phyloP scores from a whole-genome alignment of 2,888 invertebrate genomes.

The Empis stercorea region DNA sequence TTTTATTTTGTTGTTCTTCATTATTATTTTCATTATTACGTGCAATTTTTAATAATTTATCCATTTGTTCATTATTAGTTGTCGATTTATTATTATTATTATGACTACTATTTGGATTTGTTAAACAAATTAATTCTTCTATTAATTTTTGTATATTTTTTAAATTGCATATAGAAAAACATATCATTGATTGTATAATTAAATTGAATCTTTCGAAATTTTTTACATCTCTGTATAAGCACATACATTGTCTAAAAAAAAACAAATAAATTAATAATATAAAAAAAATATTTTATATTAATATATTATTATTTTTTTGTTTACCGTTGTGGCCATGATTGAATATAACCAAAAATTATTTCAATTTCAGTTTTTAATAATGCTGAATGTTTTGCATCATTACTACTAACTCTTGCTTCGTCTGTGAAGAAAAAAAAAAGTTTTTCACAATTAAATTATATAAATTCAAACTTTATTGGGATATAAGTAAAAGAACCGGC shows the following conservation, averaged over 20 bases:
- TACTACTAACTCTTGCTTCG: conserved; percentile 65
- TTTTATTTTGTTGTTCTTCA: conserved; percentile 7
- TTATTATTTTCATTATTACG: conserved; percentile 20
- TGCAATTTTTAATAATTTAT: background rate
- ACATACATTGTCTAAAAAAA: conserved; percentile 77
- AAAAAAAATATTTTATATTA: too few relatives aligned
- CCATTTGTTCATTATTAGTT: conserved; percentile 5
- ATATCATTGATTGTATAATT: conserved; percentile 76
- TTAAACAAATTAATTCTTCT: conserved; percentile 20
- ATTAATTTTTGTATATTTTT: conserved; percentile 55
- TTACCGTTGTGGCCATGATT: conserved; percentile 82
- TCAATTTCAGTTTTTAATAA: conserved; percentile 71
- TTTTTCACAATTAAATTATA: too few relatives aligned
- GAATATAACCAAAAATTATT: conserved; percentile 69
- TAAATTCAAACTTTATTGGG: too few relatives aligned
- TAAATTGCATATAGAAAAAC: conserved; percentile 69
- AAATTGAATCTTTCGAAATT: conserved; percentile 85
- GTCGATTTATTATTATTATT: conserved; percentile 10
- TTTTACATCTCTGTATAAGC: conserved; percentile 83
- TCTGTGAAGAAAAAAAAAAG: conserved; percentile 45
- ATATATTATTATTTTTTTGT: background rate
- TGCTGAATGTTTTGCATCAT: conserved; percentile 61
- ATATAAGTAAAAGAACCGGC: background rate
- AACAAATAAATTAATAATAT: too few relatives aligned
- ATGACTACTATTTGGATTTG: conserved; percentile 6